Evolutionary conservation across 2,113 vertebrate genomes (phyloP).

Genomic region (Engraulis encrasicolus): DNA sequence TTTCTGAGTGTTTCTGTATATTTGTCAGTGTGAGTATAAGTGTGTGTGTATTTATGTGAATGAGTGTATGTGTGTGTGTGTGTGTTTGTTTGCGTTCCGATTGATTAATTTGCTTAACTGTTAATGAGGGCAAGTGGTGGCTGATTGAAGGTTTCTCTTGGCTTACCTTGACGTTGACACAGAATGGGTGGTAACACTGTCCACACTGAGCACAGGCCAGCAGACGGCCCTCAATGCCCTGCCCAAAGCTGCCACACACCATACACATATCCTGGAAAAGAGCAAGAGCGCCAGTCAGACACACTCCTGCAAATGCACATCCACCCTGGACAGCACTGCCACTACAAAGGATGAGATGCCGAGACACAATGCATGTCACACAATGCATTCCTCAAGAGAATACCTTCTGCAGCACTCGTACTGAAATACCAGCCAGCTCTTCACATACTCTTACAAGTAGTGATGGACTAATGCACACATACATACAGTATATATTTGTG

Average conservation of each 20-base stretch:
- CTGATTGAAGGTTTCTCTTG: not conserved
- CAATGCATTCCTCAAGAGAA: not conserved
- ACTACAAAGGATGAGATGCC: not conserved
- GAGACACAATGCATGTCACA: not conserved
- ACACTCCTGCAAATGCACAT: too few species aligned
- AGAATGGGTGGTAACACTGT: conserved; percentile 98
- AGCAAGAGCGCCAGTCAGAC: conserved; percentile 21
- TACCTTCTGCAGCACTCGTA: not conserved
- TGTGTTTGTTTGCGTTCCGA: not conserved
- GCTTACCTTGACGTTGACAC: conserved; percentile 95
- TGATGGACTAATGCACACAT: not conserved
- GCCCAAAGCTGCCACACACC: conserved; percentile 96
- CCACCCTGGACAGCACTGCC: too few species aligned
- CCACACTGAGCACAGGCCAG: conserved; percentile 96
- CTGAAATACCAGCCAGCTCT: not conserved
- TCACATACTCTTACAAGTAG: not conserved
- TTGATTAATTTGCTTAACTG: not conserved
- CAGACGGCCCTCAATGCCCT: conserved; percentile 90
- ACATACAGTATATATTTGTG: not conserved
- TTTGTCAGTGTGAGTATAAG: too few species aligned
- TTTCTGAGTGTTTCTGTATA: too few species aligned
- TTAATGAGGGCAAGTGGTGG: conserved; percentile 16
- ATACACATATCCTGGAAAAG: conserved; percentile 94
- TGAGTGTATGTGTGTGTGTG: not conserved
- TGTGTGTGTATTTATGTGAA: too few species aligned